Percentiles rank a stretch among this genome's conserved stretches.
phyloP scores from a whole-genome alignment of 2,888 invertebrate species.

The Acleris literana region DNA sequence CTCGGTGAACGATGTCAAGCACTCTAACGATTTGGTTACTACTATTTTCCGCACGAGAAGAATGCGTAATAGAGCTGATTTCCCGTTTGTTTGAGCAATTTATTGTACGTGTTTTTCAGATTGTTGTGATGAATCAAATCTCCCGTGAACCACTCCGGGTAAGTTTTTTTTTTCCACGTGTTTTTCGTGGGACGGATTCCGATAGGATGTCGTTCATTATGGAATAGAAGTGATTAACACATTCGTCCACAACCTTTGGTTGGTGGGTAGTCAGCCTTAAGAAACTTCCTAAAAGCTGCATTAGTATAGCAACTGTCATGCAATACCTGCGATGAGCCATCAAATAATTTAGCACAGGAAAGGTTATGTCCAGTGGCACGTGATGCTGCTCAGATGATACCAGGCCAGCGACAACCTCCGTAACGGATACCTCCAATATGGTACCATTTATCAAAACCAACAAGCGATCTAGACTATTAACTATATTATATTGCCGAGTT shows the following conservation, averaged over 20 bases:
- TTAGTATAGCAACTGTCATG: too few relatives aligned
- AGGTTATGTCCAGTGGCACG: too few relatives aligned
- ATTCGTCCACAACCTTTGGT: not conserved
- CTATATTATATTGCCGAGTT: too few relatives aligned
- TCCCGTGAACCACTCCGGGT: not conserved
- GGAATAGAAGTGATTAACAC: not conserved
- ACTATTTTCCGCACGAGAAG: not conserved
- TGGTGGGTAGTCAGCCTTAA: not conserved
- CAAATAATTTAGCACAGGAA: too few relatives aligned
- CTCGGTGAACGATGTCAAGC: not conserved
- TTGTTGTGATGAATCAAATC: not conserved
- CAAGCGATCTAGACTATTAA: too few relatives aligned
- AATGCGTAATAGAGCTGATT: constrained; percentile 9
- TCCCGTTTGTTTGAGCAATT: not conserved
- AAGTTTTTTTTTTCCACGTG: not conserved
- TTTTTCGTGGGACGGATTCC: not conserved
- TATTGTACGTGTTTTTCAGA: constrained; percentile 4
- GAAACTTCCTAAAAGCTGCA: not conserved
- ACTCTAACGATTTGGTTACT: not conserved
- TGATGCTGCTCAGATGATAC: too few relatives aligned
- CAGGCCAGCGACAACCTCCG: too few relatives aligned
- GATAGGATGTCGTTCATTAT: not conserved
- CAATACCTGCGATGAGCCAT: too few relatives aligned
- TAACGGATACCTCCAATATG: too few relatives aligned
- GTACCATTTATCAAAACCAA: too few relatives aligned